phyloP scores from a whole-genome alignment of 2,113 vertebrate genomes.

The Copsychus sechellarum region DNA sequence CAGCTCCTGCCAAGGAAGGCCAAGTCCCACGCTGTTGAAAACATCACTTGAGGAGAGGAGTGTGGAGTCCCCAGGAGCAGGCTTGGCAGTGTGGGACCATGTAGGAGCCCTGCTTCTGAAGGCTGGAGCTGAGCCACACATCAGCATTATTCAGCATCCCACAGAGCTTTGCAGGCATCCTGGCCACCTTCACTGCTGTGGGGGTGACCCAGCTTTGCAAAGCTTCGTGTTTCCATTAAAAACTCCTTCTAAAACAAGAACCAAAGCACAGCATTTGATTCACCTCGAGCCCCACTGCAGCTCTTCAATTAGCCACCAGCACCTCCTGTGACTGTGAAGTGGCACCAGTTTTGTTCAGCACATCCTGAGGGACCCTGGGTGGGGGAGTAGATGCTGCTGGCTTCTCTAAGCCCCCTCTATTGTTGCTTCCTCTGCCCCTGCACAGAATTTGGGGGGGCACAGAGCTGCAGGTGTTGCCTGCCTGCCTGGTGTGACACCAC shows the following conservation, averaged over 20 bases:
- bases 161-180: neutral
- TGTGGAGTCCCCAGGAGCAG: neutral
- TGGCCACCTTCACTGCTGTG: neutral
- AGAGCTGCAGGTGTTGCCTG: neutral
- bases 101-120: neutral
- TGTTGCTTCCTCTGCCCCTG: neutral
- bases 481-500: fast-evolving
- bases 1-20: fast-evolving
- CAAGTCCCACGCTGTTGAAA: fast-evolving
- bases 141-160: neutral
- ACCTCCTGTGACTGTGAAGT: neutral
- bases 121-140: neutral
- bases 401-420: neutral
- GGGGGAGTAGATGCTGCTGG: neutral
- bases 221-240: neutral
- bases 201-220: neutral
- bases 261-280: neutral
- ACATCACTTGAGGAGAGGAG: neutral
- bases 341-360: neutral
- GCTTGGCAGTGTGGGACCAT: neutral
- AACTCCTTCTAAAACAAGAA: neutral
- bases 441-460: fast-evolving
- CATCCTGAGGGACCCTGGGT: neutral
- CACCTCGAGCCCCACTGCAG: neutral
- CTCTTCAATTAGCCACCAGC: neutral